Percentiles rank a stretch among this genome's conserved stretches.
Conservation (phyloP, 2,888 invertebrate genomes). For the Polymixis flavicincta region DNA sequence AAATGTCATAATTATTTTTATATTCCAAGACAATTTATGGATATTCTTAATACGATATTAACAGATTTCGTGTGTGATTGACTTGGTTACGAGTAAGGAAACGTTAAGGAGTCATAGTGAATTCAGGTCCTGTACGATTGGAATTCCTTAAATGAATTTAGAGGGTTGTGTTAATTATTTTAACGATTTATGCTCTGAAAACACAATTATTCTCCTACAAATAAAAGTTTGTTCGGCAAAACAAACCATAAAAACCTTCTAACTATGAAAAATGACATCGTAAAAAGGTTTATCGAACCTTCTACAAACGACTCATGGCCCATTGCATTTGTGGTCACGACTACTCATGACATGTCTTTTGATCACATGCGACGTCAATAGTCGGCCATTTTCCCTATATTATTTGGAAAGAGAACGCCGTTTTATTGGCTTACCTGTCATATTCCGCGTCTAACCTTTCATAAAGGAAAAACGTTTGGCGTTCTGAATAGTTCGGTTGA, state of each 20-base stretch:
- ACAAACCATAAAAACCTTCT: not conserved
- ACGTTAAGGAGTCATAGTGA: no score
- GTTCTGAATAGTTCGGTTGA: not conserved
- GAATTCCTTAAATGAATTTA: no score
- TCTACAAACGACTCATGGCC: not conserved
- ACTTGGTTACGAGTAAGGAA: no score
- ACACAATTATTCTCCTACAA: not conserved
- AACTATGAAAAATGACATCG: slow-evolving; percentile 5
- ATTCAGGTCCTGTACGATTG: no score
- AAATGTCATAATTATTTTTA: no score
- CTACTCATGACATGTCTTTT: slow-evolving; percentile 15
- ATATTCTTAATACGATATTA: no score
- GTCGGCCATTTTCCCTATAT: slow-evolving; percentile 23
- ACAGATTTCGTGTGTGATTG: no score
- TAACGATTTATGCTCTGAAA: no score
- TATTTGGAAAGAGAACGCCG: slow-evolving; percentile 30
- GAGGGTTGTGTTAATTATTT: no score
- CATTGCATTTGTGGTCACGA: slow-evolving; percentile 16
- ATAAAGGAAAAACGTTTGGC: slow-evolving; percentile 2
- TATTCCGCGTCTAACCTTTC: slow-evolving; percentile 21
- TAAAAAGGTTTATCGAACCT: slow-evolving; percentile 11
- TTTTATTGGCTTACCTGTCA: slow-evolving; percentile 50
- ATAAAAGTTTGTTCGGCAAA: not conserved
- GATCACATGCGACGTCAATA: slow-evolving; percentile 11
- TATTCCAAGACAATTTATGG: no score